These are phyloP conservation scores for Hyphantria cunea DNA, from an alignment of 1,140 invertebrate species.

Conservation along the genomic window DNA sequence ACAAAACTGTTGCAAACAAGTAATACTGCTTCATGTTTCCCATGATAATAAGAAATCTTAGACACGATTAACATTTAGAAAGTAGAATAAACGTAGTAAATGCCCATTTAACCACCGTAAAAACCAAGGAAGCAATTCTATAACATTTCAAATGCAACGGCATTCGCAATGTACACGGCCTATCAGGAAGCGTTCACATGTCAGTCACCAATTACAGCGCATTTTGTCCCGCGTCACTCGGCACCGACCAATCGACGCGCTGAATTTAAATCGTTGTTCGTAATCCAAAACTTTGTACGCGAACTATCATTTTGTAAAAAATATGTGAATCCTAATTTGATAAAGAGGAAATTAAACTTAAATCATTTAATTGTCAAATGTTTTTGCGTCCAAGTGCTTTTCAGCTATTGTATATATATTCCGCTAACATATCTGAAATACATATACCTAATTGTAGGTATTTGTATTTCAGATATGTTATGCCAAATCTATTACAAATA, in stretches of 20 bases:
- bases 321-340: no score
- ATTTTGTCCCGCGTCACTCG: slow-evolving; percentile 57
- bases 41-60: neutral
- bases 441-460: no score
- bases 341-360: no score
- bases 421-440: no score
- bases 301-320: neutral
- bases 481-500: no score
- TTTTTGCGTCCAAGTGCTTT: no score
- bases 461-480: no score
- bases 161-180: slow-evolving; percentile 33
- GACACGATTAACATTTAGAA: neutral
- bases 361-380: no score
- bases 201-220: slow-evolving; percentile 70
- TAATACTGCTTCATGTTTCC: neutral
- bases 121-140: slow-evolving; percentile 30
- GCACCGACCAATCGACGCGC: slow-evolving; percentile 46
- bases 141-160: slow-evolving; percentile 33
- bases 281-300: slow-evolving; percentile 31
- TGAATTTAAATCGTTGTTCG: slow-evolving; percentile 55
- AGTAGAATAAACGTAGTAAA: slow-evolving; percentile 3
- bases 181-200: slow-evolving; percentile 63
- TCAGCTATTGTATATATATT: no score
- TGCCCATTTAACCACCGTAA: neutral
- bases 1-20: no score